phyloP scores from a whole-genome alignment of 2,797 vertebrate genomes.

The Alfaro cultratus region DNA sequence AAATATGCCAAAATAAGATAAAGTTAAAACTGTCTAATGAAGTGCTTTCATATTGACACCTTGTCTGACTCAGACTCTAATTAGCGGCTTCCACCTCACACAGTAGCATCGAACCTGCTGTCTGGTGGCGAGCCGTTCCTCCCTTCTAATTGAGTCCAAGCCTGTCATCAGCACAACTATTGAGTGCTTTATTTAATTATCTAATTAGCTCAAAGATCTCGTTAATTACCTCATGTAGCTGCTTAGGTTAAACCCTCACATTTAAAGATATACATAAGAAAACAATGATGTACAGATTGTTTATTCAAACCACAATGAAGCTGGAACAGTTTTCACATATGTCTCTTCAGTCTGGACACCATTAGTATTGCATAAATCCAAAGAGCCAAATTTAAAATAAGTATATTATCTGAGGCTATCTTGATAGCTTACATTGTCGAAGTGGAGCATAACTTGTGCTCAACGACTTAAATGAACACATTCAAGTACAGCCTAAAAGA shows the following conservation, averaged over 20 bases:
- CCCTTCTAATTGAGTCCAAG: constrained; percentile 50
- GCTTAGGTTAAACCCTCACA: background rate
- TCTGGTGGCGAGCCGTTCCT: constrained; percentile 27
- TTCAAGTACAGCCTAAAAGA: background rate
- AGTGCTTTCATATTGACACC: constrained; percentile 62
- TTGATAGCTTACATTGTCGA: constrained; percentile 35
- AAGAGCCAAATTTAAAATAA: constrained; percentile 5
- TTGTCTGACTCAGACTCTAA: constrained; percentile 62
- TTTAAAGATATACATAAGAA: background rate
- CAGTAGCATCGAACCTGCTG: constrained; percentile 50
- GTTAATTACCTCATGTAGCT: constrained; percentile 12
- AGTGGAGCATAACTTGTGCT: background rate
- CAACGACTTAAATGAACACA: background rate
- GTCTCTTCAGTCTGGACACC: background rate
- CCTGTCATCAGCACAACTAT: constrained; percentile 43
- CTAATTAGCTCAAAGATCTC: constrained; percentile 31
- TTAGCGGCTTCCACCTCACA: constrained; percentile 66
- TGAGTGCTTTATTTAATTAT: constrained; percentile 28
- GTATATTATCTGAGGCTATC: constrained; percentile 25
- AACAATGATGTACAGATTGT: background rate
- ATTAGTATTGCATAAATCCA: constrained; percentile 10
- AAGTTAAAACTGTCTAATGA: constrained; percentile 56
- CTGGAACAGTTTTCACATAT: background rate
- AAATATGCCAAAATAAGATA: constrained; percentile 45
- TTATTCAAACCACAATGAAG: background rate